Evolutionary conservation across 2,888 invertebrate genomes (phyloP), one percentile per base, ranked within the genome.

Genomic region (Actias luna): DNA sequence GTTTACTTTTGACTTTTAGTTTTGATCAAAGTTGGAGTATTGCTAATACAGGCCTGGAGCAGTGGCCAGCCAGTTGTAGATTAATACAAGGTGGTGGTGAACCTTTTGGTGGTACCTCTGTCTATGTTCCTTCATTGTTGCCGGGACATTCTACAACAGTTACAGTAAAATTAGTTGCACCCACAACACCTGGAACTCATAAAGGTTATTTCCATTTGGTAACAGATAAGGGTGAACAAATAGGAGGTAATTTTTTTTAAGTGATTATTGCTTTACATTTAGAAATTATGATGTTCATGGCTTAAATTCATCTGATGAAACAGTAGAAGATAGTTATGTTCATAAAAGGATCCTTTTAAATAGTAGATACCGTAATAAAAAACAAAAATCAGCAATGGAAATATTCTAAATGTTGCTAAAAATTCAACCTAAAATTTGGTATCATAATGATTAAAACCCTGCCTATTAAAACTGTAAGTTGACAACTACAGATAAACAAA

Each of bases 161-260:
- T 62, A 94, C 95, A 73, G 93, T 98, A 67, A 95, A 96, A 75
- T 95, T 98, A 93, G 94, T 94, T 60, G 97, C 97, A 79, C 98
- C 99, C 10, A 87, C 93, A 16, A 83, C 90, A 63, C 93, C 95
- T 50, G 98, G 97, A 14, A 94, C 95, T 22, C 97, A 96, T 85
- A 95, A 96, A 85, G 97, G 97, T 72, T 96, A 97, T 92, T 99
- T 98, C 96, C 95, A 98, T 79, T 94, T 99, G 93, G 95, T 96
- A 78, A 97, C 98, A 64, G 94, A 97, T 50, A 95, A 95, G 76
- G 98, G 98, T 67, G 95, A 96, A 75, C 97, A 96, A 87, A 98
- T 99, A 93, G 99, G 99, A 86, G 98, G 98, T 98, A 91, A 78
- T 14, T 39, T 39, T 8, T 50, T 50, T 50, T 22, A 10, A 46